Evolutionary conservation across 2,888 invertebrate genomes (phyloP).

Genomic region (Dolichomitus sp.): DNA sequence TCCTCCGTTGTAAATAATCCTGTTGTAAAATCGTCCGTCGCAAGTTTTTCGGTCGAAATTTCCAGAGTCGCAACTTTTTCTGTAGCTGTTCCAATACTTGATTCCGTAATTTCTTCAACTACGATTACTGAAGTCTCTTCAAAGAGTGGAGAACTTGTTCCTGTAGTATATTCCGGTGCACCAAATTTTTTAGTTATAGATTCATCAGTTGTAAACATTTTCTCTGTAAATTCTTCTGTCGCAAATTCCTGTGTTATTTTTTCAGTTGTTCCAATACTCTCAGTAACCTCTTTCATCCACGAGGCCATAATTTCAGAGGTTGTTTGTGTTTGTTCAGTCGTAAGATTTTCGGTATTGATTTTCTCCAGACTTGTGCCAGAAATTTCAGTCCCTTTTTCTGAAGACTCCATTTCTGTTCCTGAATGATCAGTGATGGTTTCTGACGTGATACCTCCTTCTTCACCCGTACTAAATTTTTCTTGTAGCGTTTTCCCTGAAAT

Average conservation of each 20-base stretch:
- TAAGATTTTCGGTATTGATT: background rate
- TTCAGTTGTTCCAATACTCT: background rate
- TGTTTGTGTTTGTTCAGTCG: background rate
- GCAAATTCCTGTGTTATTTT: background rate
- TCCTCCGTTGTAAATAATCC: background rate
- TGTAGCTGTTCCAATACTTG: background rate
- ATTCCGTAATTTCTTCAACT: slow-evolving; percentile 34
- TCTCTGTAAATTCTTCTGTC: background rate
- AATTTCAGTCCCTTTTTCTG: background rate
- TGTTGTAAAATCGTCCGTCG: background rate
- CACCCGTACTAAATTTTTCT: background rate
- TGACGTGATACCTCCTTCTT: background rate
- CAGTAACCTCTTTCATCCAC: background rate
- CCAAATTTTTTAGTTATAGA: background rate
- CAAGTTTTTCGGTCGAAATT: background rate
- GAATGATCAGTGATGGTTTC: background rate
- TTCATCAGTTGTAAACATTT: background rate
- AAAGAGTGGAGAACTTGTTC: background rate
- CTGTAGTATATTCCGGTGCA: background rate
- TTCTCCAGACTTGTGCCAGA: background rate
- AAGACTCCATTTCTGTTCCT: background rate
- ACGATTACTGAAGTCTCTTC: slow-evolving; percentile 46
- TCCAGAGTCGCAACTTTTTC: slow-evolving; percentile 6
- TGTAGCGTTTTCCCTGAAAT: background rate
- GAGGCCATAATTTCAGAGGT: background rate